phyloP scores from a whole-genome alignment of 2,113 vertebrate species.

The Burhinus bistriatus region DNA sequence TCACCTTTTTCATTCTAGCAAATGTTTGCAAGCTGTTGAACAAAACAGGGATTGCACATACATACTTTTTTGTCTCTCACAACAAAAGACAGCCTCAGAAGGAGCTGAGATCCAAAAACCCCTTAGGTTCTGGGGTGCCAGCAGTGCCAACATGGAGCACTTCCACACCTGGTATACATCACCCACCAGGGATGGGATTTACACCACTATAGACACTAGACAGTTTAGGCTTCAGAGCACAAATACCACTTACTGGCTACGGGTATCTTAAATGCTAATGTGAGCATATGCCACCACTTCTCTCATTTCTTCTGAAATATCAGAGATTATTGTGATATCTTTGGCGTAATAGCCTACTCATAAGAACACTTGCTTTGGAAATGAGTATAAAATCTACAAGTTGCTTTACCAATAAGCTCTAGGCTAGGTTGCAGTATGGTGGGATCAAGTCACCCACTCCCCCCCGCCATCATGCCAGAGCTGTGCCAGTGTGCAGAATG shows the following conservation, averaged over 20 bases:
- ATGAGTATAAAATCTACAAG: background rate
- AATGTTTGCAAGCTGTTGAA: background rate
- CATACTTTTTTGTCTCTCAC: background rate
- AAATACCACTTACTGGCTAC: background rate
- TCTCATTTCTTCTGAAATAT: background rate
- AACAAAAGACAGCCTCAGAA: background rate
- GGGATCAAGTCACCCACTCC: background rate
- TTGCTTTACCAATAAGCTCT: background rate
- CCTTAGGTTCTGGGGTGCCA: background rate
- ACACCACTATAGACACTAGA: background rate
- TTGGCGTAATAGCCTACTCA: background rate
- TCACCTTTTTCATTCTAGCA: background rate
- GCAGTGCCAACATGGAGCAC: background rate
- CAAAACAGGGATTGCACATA: background rate
- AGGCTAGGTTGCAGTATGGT: background rate
- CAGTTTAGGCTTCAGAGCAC: background rate
- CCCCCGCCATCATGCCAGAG: background rate
- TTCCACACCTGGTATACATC: background rate
- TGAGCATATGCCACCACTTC: background rate
- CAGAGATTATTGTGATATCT: background rate
- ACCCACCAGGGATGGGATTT: background rate
- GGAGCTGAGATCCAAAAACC: background rate
- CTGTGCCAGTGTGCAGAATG: background rate
- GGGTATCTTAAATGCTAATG: background rate
- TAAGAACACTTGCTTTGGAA: background rate